phyloP scores from a whole-genome alignment of 2,113 vertebrate genomes.

The Melanocharis versteri region DNA sequence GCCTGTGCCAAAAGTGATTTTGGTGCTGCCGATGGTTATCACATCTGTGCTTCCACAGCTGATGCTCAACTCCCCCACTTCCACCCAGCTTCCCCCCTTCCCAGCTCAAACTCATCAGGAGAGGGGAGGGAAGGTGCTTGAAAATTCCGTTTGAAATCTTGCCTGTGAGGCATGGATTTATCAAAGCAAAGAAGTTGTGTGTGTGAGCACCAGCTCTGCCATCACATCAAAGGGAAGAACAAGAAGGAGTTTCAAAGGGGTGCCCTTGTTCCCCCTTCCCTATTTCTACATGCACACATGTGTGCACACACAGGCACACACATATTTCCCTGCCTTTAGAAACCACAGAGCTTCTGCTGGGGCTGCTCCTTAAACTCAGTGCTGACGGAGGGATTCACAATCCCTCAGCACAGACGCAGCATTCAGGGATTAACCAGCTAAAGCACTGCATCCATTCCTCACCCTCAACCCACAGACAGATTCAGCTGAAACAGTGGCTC shows the following conservation, averaged over 20 bases:
- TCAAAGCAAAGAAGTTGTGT: conserved; percentile 49
- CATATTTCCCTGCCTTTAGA: background rate
- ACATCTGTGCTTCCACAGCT: background rate
- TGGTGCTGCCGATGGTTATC: background rate
- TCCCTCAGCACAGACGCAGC: background rate
- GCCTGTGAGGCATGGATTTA: conserved; percentile 60
- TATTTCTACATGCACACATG: fast-evolving
- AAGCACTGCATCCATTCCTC: background rate
- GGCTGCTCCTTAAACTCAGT: background rate
- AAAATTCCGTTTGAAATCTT: conserved; percentile 71
- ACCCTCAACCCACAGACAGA: fast-evolving
- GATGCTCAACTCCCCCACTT: background rate
- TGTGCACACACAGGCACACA: background rate
- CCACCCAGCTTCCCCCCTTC: background rate
- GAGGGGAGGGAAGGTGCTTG: conserved; percentile 29
- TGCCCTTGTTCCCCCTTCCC: background rate
- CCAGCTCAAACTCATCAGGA: background rate
- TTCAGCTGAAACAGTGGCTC: background rate
- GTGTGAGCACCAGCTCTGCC: conserved; percentile 14
- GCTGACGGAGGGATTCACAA: background rate
- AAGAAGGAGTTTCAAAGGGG: conserved; percentile 38
- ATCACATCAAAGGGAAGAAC: conserved; percentile 55
- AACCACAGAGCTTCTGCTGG: background rate
- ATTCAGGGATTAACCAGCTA: background rate
- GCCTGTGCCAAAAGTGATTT: background rate